Base-by-base conservation (phyloP, 2,113 vertebrate genomes). In the Sapajus apella region DNA sequence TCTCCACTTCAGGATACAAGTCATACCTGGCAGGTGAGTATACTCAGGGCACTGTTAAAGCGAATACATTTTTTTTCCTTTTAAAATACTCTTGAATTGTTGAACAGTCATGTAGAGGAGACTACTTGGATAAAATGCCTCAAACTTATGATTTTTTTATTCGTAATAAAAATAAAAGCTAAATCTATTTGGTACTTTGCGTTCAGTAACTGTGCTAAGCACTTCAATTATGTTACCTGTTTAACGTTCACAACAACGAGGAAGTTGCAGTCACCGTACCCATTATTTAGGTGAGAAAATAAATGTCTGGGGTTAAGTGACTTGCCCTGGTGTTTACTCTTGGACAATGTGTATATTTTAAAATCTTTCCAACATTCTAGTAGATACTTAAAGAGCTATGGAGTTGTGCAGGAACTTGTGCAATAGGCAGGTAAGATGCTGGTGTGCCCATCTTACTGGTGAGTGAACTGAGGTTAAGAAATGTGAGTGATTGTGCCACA, bases 1-100 rank as follows among this genome's bases (percentile, higher is more conserved):
- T 58, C 76, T 95, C 58, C 45, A n/a, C 64, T 56, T 64, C 7
- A 25, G 52, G 8, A 17, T 20, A 12, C n/a, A 77, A 50, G 23
- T 40, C 75, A 96, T 52, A 90, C 73, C 77, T 86, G 89, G 81
- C 76, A 97, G 58, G 61, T 96, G 3, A 66, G 80, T 83, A 2
- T 9, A 91, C 72, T 92, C 81, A n/a, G 82, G 66, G 35, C 85
- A 95, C 95, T 96, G 70, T n/a, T 91, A 56, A 96, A 94, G 50
- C 56, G 92, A 94, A 50, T 30, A 85, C 8, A 3, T 73, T 81
- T 64, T 23, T 25, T 56, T 73, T 72, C 25, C 7, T 55, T 93
- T 90, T 66, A 23, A 87, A 92, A 84, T 17, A 30, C 25, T 47
- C 37, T 89, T 95, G 76, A 97, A 56, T 16, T 93, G 97, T 96